These are phyloP conservation scores for Hypselothyrea guttata DNA, from an alignment of 2,888 invertebrate genomes.

Conservation along the genomic window DNA sequence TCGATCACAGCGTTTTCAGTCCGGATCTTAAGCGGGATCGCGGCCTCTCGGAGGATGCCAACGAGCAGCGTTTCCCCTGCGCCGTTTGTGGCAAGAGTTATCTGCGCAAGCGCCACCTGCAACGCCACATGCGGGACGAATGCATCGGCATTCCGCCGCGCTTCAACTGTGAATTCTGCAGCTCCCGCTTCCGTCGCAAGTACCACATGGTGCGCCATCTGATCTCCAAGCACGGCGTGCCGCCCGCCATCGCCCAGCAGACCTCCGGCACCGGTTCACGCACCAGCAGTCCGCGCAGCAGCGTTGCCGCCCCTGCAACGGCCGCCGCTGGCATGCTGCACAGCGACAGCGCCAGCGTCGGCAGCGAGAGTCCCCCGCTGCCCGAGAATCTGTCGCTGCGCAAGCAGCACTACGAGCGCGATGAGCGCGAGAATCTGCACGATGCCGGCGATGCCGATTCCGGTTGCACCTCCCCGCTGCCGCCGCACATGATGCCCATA, in stretches of 20 bases:
- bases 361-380: slow-evolving; percentile 68
- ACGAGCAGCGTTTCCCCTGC: slow-evolving; percentile 83
- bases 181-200: slow-evolving; percentile 83
- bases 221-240: slow-evolving; percentile 82
- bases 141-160: slow-evolving; percentile 83
- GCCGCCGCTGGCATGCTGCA: slow-evolving; percentile 13
- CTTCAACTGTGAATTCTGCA: slow-evolving; percentile 83
- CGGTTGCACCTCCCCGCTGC: slow-evolving; percentile 61
- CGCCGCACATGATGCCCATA: slow-evolving; percentile 70
- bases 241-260: slow-evolving; percentile 73
- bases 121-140: slow-evolving; percentile 84
- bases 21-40: slow-evolving; percentile 33
- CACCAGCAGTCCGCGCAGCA: slow-evolving; percentile 35
- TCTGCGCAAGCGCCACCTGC: slow-evolving; percentile 85
- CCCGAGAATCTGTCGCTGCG: slow-evolving; percentile 80
- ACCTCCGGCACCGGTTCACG: slow-evolving; percentile 65
- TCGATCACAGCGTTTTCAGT: slow-evolving; percentile 58
- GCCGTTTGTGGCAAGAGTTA: slow-evolving; percentile 85
- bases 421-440: slow-evolving; percentile 48
- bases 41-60: slow-evolving; percentile 14
- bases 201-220: slow-evolving; percentile 83
- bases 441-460: slow-evolving; percentile 38
- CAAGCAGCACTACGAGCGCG: slow-evolving; percentile 67
- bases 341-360: slow-evolving; percentile 44
- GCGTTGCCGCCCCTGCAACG: slow-evolving; percentile 1